Conservation (phyloP, 2,888 invertebrate species). For the Polyommatus iphigenia region DNA sequence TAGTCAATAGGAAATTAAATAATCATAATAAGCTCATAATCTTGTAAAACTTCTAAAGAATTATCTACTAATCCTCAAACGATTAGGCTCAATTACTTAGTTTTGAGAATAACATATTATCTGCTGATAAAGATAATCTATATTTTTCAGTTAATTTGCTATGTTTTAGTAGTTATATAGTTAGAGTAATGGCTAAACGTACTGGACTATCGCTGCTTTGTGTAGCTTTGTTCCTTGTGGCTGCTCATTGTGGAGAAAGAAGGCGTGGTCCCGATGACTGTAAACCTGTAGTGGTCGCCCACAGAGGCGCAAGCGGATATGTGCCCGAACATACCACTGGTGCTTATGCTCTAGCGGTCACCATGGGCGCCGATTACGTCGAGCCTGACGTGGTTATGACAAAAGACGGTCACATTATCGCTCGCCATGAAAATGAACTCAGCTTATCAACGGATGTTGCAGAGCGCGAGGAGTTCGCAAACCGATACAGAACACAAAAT, state of each 20-base stretch:
- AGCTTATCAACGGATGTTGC: conserved; percentile 61
- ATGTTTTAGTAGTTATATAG: conserved; percentile 3
- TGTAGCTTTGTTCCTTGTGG: conserved; percentile 25
- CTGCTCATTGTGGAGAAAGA: conserved; percentile 28
- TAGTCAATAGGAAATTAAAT: not conserved
- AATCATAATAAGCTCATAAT: too few species aligned
- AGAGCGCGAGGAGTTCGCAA: conserved; percentile 56
- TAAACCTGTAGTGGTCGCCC: conserved; percentile 59
- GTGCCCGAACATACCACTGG: conserved; percentile 72
- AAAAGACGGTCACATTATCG: conserved; percentile 60
- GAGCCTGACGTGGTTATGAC: conserved; percentile 74
- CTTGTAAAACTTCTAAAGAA: not conserved
- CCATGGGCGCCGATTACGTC: conserved; percentile 69
- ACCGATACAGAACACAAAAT: conserved; percentile 55
- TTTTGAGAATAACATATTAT: not conserved
- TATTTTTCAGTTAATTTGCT: not conserved
- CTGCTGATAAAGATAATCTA: not conserved
- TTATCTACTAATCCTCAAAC: not conserved
- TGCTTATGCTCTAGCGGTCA: conserved; percentile 66
- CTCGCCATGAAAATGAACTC: conserved; percentile 68
- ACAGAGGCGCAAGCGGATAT: conserved; percentile 71
- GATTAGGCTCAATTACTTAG: not conserved
- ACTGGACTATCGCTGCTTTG: conserved; percentile 11
- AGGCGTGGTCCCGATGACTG: conserved; percentile 49
- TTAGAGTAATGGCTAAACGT: conserved; percentile 27